A percentile compares a stretch with the other conserved stretches of the same genome.
These are phyloP conservation scores for Saxicola maurus DNA, from an alignment of 2,797 vertebrate genomes.

Conservation along the genomic window DNA sequence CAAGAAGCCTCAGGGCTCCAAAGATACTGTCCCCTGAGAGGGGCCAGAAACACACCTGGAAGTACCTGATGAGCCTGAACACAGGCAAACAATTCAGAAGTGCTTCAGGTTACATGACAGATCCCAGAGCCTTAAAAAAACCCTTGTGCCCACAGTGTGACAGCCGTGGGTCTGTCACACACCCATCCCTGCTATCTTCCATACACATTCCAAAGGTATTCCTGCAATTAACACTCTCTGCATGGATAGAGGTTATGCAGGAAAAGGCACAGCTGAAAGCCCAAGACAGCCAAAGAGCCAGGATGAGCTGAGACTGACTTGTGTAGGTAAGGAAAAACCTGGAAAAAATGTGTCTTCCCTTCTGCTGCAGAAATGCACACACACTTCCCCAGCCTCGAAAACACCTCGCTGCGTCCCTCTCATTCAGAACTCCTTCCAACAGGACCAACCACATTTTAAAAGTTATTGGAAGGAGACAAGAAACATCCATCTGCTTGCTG, in stretches of 20 bases:
- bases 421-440: neutral
- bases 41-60: neutral
- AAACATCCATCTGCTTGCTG: constrained; percentile 23
- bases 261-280: neutral
- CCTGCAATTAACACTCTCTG: neutral
- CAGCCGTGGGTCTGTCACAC: neutral
- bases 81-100: neutral
- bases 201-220: rapidly evolving
- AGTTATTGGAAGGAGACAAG: neutral
- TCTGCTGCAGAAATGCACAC: neutral
- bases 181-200: rapidly evolving
- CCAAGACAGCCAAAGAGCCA: neutral
- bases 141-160: rapidly evolving
- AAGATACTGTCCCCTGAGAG: neutral
- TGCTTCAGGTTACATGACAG: rapidly evolving
- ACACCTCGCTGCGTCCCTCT: neutral
- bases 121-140: neutral
- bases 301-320: neutral
- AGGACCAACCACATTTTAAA: neutral
- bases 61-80: neutral
- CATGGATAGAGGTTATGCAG: rapidly evolving
- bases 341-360: neutral
- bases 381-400: neutral
- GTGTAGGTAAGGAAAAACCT: neutral
- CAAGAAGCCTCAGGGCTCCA: neutral